Base-by-base conservation (phyloP, 1,140 invertebrate genomes). In the Trinorchestia longiramus region DNA sequence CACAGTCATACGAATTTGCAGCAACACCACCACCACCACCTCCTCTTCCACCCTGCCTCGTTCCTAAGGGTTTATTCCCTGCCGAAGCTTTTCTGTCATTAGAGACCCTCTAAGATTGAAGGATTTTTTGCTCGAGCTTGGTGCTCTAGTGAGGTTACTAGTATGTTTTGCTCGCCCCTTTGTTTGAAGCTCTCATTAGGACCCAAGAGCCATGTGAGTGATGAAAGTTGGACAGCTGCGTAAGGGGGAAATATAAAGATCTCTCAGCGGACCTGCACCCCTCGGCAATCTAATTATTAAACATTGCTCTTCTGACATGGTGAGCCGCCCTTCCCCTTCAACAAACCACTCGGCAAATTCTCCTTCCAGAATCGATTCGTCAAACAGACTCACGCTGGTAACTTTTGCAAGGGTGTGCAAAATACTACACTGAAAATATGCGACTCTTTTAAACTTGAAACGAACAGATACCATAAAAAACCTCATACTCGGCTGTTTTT, bases 91-190 rank as follows among this genome's bases (percentile, higher is more conserved):
- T 94, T 44, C 43, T 47, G 92, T 94, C 92, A 94, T 94, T 94
- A 94, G 92, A 94, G 92, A 45, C 92, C 92, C 92, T 94, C 92
- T 94, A 94, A 94, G 92, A 94, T 94, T 94, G 92, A 94, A 94
- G 92, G 92, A 94, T 94, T 94, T 94, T 94, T 94, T 94, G 43
- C 43, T 1, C 6, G 92, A 44, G 92, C 44, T 8, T 94, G 92
- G 45, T 94, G 41, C 44, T 43, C 40, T 45, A 40, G 41, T 42
- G 23, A 40, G 41, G 45, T 94, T 94, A 94, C 92, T 45, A 28
- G 92, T 43, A 94, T 94, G 92, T 94, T 94, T 94, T 94, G 92
- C 92, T 94, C 92, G 92, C 92, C 92, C 92, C 92, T 45, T 94
- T 94, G 92, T 94, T 94, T 28, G 44, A 19, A 94, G 92, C 92